Conservation (phyloP, 2,888 invertebrate genomes). For the Microctonus aethiopoides region DNA sequence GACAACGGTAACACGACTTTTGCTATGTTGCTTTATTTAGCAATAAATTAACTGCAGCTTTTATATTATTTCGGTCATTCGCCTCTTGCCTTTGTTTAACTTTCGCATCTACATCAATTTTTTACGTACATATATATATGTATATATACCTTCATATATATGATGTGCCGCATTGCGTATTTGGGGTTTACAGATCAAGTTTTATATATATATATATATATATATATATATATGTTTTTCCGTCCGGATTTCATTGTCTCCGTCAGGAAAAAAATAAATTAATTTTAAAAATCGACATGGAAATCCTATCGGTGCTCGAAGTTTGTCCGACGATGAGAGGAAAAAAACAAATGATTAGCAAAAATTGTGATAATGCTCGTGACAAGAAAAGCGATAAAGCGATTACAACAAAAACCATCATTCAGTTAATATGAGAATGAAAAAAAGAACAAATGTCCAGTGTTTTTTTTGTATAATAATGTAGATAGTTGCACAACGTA, state of each 20-base stretch:
- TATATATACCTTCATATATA: not conserved
- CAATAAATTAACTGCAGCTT: not conserved
- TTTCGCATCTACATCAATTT: not conserved
- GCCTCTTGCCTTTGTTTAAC: not conserved
- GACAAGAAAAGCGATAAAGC: constrained; percentile 50
- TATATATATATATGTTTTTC: constrained; percentile 14
- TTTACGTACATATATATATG: not conserved
- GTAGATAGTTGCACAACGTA: constrained; percentile 64
- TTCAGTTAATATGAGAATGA: constrained; percentile 16
- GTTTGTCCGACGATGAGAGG: not conserved
- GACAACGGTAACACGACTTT: constrained; percentile 4
- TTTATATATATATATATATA: not conserved
- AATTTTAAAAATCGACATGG: constrained; percentile 4
- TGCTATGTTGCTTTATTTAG: not conserved
- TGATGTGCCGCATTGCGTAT: not conserved
- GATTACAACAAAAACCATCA: constrained; percentile 43
- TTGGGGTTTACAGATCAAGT: not conserved
- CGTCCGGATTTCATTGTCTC: constrained; percentile 32
- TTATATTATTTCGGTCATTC: constrained; percentile 5
- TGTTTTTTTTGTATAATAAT: constrained; percentile 62
- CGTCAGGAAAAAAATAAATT: constrained; percentile 5
- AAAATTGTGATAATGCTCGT: constrained; percentile 60
- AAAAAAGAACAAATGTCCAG: constrained; percentile 43
- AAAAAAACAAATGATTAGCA: constrained; percentile 41
- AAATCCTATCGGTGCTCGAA: constrained; percentile 24